A percentile compares a stretch with the other conserved stretches of the same genome.
Conservation (phyloP, 2,797 vertebrate species). For the Tolypeutes matacus region DNA sequence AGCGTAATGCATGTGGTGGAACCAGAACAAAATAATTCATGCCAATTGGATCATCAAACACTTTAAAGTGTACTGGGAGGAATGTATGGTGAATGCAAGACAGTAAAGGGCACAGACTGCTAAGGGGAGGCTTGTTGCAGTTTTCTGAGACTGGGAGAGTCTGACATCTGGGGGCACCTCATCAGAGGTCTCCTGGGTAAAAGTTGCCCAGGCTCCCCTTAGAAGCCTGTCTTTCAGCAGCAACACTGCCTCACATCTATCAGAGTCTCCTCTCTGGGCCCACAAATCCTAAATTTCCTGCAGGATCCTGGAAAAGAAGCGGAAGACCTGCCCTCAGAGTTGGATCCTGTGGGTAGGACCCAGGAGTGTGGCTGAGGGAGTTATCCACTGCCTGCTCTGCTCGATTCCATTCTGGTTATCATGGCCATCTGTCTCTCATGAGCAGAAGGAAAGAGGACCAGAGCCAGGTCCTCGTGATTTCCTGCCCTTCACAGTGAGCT, state of each 20-base stretch:
- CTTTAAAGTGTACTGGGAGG: not conserved
- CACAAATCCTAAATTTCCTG: not conserved
- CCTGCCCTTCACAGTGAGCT: not conserved
- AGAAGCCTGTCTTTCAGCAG: not conserved
- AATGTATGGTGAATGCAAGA: not conserved
- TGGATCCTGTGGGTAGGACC: not conserved
- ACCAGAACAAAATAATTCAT: slow-evolving; percentile 14
- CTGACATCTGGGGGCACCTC: not conserved
- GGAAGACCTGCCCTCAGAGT: not conserved
- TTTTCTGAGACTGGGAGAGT: not conserved
- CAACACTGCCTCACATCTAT: not conserved
- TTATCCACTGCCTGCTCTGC: not conserved
- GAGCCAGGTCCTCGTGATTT: not conserved
- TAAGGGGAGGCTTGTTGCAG: not conserved
- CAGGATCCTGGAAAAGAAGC: not conserved
- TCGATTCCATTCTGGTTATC: not conserved
- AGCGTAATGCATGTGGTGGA: not conserved
- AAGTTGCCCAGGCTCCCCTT: not conserved
- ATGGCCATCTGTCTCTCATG: not conserved
- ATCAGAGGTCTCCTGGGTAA: not conserved
- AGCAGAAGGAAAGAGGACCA: not conserved
- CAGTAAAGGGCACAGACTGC: not conserved
- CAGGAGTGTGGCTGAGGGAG: not conserved
- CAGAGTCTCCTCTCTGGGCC: not conserved
- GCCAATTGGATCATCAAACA: not conserved